Percentiles rank a stretch among this genome's conserved stretches.
Conservation (phyloP, 30 jellyfish, hydroid and myxozoan species). For the Calvadosia cruxmelitensis region DNA sequence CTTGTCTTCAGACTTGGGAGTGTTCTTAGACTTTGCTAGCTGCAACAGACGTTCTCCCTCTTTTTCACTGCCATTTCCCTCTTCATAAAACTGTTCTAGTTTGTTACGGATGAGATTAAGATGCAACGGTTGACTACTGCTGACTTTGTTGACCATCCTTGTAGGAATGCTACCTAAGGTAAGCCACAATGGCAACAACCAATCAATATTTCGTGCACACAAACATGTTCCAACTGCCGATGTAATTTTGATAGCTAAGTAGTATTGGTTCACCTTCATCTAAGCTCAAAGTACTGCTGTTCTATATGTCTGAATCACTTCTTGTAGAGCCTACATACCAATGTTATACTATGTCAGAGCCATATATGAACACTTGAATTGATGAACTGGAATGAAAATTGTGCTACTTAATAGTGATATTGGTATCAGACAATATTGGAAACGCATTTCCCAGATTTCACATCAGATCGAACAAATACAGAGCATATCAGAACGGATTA, state of each 20-base stretch:
- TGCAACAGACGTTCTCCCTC: slow-evolving; percentile 13
- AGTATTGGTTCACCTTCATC: no score
- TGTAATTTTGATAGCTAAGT: neutral
- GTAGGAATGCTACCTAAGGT: slow-evolving; percentile 74
- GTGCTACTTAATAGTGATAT: no score
- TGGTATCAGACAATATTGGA: no score
- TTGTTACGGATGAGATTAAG: slow-evolving; percentile 57
- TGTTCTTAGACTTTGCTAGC: neutral
- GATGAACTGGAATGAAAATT: no score
- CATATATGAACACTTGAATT: no score
- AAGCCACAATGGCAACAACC: neutral
- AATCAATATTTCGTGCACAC: neutral
- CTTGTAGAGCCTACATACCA: neutral
- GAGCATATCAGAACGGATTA: no score
- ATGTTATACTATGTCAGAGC: neutral
- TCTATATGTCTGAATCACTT: neutral
- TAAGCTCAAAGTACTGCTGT: neutral
- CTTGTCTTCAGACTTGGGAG: neutral
- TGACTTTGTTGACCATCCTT: slow-evolving; percentile 60
- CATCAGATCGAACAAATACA: no score
- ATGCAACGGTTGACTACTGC: slow-evolving; percentile 72
- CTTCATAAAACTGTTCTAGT: slow-evolving; percentile 42
- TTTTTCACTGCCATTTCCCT: slow-evolving; percentile 56
- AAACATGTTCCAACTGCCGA: neutral
- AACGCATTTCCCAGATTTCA: no score